Percentiles rank a stretch among this genome's conserved stretches.
Evolutionary conservation across 2,888 invertebrate species (phyloP).

Genomic region (Zhuqinia jingwanae): DNA sequence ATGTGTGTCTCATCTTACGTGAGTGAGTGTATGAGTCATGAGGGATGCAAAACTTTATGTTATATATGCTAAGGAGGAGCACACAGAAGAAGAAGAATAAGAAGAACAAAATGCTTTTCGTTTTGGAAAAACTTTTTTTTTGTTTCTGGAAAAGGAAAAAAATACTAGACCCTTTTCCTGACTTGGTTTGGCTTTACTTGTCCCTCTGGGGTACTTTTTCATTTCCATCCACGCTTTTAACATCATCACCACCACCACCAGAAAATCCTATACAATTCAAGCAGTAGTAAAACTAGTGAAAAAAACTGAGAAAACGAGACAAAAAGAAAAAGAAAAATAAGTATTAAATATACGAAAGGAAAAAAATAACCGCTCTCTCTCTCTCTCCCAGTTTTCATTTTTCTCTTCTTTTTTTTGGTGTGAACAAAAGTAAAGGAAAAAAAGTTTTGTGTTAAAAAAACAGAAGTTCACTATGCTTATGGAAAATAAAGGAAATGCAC

Average conservation of each 20-base stretch:
- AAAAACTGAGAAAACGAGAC: neutral
- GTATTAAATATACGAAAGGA: too few relatives aligned
- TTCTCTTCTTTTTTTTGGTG: too few relatives aligned
- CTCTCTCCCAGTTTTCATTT: conserved; percentile 17
- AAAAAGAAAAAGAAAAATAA: neutral
- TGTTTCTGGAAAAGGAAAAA: too few relatives aligned
- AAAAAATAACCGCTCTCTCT: neutral
- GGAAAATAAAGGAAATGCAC: too few relatives aligned
- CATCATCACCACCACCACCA: neutral
- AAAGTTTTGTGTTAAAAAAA: too few relatives aligned
- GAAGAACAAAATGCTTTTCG: too few relatives aligned
- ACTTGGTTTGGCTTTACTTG: neutral
- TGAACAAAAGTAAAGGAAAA: too few relatives aligned
- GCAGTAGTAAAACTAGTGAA: neutral
- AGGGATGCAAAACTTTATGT: conserved; percentile 9
- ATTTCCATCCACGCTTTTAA: conserved; percentile 18
- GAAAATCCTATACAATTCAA: too few relatives aligned
- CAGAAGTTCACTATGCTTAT: too few relatives aligned
- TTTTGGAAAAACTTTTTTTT: too few relatives aligned
- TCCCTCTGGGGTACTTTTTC: conserved; percentile 46
- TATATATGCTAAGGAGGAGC: neutral
- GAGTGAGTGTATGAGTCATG: neutral
- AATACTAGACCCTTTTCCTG: neutral
- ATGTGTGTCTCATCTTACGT: neutral
- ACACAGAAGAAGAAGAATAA: neutral